Base-by-base conservation (phyloP, 1,140 invertebrate species). In the Orchesella cincta region DNA sequence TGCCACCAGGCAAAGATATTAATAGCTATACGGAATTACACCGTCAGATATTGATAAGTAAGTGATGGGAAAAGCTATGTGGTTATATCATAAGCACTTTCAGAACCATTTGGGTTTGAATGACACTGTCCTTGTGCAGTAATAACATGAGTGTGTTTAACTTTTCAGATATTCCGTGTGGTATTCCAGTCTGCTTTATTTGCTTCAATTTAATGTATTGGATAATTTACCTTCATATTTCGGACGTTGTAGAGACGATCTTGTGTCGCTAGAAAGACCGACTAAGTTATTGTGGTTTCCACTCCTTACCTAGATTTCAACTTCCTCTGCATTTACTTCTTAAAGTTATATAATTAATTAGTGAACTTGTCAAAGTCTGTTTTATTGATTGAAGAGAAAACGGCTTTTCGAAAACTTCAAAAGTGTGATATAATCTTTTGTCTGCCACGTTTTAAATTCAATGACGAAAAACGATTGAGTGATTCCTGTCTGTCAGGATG, bases 161-260 rank as follows among this genome's bases (percentile, higher is more conserved):
- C 16, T 54, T 39, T 73, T 67, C 76, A 82, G 81, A 78, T 97
- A 97, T 85, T 96, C 94, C 90, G 95, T 83, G 96, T 97, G 86
- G 93, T 97, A 83, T 97, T 97, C 95, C 95, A 8, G 94, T 98
- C 67, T 96, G 94, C 88, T 98, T 98, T 88, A 93, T 97, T 79
- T 96, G 95, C 87, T 98, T 98, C 89, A 97, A 98, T 86, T 90
- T 97, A 73, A 97, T 96, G 94, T 97, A 98, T 87, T 98, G 95
- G 95, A 96, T 97, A 85, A 97, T 97, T 83, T 97, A 97, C 84
- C 88, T 97, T 81, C 94, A 97, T 89, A 96, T 97, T 84, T 96
- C 94, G 83, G 94, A 96, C 88, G 93, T 96, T 78, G 93, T 96
- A 76, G 93, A 93, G 94, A 96, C 85, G 94, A 96, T 88, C 88